Conservation (phyloP, 2,797 vertebrate species). For the Brachymystax lenok region DNA sequence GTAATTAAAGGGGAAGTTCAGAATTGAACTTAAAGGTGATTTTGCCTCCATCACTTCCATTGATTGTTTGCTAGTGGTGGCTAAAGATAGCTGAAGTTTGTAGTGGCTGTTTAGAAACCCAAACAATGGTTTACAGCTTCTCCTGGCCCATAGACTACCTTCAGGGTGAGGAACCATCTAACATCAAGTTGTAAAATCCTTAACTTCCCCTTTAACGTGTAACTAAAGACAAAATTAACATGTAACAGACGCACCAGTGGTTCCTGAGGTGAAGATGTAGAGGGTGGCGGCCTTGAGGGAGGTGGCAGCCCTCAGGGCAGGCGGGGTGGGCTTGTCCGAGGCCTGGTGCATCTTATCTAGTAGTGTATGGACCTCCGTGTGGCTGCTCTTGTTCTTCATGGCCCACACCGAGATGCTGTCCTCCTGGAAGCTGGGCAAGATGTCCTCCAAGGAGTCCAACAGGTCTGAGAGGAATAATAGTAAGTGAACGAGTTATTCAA, state of each 20-base stretch:
- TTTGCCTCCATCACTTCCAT: no score
- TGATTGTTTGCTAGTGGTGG: no score
- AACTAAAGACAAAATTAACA: not conserved
- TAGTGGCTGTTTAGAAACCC: no score
- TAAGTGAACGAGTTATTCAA: not conserved
- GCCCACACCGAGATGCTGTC: constrained; percentile 82
- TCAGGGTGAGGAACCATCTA: no score
- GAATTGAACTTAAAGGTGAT: no score
- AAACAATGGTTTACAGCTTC: no score
- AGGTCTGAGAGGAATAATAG: constrained; percentile 71
- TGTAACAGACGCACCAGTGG: constrained; percentile 79
- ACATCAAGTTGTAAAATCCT: no score
- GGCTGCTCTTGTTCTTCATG: constrained; percentile 62
- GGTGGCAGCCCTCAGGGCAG: constrained; percentile 60
- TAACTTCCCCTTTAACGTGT: not conserved
- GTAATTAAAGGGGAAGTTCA: no score
- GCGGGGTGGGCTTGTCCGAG: constrained; percentile 70
- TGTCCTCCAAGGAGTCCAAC: constrained; percentile 72
- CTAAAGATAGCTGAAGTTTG: no score
- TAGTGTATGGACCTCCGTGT: constrained; percentile 63
- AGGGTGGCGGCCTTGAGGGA: constrained; percentile 78
- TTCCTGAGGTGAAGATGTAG: constrained; percentile 95
- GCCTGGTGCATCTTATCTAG: constrained; percentile 72
- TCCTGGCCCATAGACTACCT: no score
- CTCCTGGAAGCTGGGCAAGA: constrained; percentile 74